phyloP scores from a whole-genome alignment of 1,140 invertebrate genomes.

The Paralvinella palmiformis region DNA sequence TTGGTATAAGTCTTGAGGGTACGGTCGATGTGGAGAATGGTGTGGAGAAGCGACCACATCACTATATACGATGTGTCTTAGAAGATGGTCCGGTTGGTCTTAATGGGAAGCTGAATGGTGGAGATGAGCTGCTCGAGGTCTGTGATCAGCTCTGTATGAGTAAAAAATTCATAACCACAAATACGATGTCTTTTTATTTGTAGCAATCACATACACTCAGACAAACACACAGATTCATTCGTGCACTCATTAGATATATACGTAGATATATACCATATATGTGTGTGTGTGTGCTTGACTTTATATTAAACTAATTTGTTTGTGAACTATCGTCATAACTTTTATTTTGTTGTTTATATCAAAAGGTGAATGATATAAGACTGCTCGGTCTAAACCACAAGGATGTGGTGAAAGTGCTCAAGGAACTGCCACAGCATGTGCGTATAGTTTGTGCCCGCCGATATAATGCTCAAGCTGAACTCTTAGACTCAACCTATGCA shows the following conservation, averaged over 20 bases:
- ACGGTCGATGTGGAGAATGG: constrained; percentile 74
- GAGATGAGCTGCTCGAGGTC: constrained; percentile 83
- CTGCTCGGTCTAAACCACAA: constrained; percentile 93
- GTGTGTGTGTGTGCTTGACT: no score
- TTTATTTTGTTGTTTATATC: no score
- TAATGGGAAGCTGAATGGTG: constrained; percentile 70
- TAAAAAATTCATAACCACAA: neutral
- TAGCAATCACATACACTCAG: no score
- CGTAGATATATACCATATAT: no score
- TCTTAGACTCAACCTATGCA: neutral
- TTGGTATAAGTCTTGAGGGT: constrained; percentile 93
- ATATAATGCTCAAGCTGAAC: constrained; percentile 24
- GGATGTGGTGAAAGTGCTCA: constrained; percentile 90
- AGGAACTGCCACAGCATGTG: constrained; percentile 88
- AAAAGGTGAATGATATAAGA: constrained; percentile 88
- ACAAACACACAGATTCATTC: no score
- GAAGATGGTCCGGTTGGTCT: constrained; percentile 89
- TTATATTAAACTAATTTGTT: no score
- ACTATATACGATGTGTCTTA: constrained; percentile 73
- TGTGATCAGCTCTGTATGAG: constrained; percentile 11
- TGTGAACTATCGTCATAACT: no score
- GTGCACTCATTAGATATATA: no score
- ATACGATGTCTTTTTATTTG: no score
- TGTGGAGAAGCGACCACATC: constrained; percentile 58
- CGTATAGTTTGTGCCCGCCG: constrained; percentile 82